These are phyloP conservation scores for Melieria crassipennis DNA, from an alignment of 2,888 invertebrate species.

Conservation along the genomic window DNA sequence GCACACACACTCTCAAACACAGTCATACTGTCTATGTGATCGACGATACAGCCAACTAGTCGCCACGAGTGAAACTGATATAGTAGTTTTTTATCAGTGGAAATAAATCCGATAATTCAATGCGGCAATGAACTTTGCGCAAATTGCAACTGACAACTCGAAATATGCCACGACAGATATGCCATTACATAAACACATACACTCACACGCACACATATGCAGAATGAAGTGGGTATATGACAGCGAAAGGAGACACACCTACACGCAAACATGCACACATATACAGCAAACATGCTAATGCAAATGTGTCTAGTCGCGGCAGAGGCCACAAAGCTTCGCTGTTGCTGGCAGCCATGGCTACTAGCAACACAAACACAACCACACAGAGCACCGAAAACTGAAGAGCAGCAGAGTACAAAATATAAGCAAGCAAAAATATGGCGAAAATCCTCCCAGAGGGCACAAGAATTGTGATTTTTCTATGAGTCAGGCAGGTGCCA, in stretches of 20 bases:
- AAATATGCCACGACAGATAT: not conserved
- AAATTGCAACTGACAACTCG: not conserved
- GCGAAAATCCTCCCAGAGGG: too few relatives aligned
- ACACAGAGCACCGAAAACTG: not conserved
- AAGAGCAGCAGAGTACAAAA: not conserved
- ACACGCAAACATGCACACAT: conserved; percentile 7
- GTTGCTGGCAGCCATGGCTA: not conserved
- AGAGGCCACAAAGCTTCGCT: too few relatives aligned
- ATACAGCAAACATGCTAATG: not conserved
- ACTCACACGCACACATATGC: conserved; percentile 8
- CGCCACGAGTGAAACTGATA: too few relatives aligned
- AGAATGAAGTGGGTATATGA: not conserved
- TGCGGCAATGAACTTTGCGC: too few relatives aligned
- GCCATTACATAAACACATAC: not conserved
- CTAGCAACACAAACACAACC: not conserved
- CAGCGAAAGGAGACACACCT: not conserved
- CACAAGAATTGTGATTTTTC: too few relatives aligned
- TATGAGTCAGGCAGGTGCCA: too few relatives aligned
- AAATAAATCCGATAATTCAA: conserved; percentile 1
- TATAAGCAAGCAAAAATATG: not conserved
- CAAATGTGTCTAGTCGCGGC: too few relatives aligned
- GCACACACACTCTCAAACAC: too few relatives aligned
- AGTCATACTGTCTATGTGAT: too few relatives aligned
- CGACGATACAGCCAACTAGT: too few relatives aligned
- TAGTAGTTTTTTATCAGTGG: too few relatives aligned